A percentile compares a stretch with the other conserved stretches of the same genome.
Conservation (phyloP, 2,113 vertebrate species). For the Phoxinus phoxinus region DNA sequence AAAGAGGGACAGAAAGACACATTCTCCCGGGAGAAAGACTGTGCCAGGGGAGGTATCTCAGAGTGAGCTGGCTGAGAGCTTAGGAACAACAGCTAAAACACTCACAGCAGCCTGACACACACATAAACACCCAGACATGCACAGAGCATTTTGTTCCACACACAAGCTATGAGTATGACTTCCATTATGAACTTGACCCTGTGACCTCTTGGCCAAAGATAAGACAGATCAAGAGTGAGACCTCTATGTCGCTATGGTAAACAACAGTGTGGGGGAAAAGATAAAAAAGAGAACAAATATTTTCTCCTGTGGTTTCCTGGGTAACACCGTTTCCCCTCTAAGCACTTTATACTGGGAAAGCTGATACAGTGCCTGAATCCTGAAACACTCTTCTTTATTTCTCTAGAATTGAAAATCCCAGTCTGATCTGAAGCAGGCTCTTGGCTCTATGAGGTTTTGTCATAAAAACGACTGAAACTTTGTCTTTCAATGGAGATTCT, state of each 20-base stretch:
- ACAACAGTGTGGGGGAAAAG: background rate
- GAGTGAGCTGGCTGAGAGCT: constrained; percentile 14
- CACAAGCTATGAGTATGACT: background rate
- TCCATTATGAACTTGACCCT: background rate
- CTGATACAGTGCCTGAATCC: background rate
- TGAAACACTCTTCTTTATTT: constrained; percentile 12
- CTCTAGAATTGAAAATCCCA: constrained; percentile 1
- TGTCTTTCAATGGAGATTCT: constrained; percentile 18
- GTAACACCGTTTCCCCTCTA: background rate
- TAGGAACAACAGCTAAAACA: background rate
- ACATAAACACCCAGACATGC: constrained; percentile 9
- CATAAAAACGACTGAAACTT: constrained; percentile 20
- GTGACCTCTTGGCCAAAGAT: constrained; percentile 9
- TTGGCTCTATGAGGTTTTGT: constrained; percentile 15
- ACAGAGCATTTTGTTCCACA: background rate
- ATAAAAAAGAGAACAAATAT: background rate
- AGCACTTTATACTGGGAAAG: background rate
- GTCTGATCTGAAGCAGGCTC: background rate
- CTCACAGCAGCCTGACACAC: background rate
- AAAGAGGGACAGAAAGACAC: background rate
- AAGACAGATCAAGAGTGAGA: background rate
- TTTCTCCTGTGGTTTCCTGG: constrained; percentile 27
- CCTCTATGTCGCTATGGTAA: background rate
- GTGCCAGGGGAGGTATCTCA: background rate
- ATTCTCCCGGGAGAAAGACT: background rate